phyloP scores from a whole-genome alignment of 2,113 vertebrate species.

The Carassius carassius region DNA sequence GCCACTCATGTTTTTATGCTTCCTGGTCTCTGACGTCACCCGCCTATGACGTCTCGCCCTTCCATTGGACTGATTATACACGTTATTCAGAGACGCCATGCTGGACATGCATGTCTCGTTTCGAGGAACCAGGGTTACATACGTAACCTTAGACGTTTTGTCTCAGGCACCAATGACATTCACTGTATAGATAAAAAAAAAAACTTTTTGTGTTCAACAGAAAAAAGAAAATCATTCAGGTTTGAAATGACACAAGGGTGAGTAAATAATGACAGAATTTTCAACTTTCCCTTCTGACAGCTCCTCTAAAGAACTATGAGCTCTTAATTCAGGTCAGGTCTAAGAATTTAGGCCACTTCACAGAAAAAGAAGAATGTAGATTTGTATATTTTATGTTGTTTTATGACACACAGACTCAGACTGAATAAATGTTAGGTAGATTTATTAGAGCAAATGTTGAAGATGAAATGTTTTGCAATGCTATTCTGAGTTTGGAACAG shows the following conservation, averaged over 20 bases:
- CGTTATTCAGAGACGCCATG: too few species aligned
- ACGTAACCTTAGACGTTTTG: too few species aligned
- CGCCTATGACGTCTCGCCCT: too few species aligned
- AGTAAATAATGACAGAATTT: constrained; percentile 44
- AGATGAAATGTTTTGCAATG: constrained; percentile 28
- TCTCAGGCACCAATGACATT: background rate
- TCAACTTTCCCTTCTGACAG: background rate
- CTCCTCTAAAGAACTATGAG: background rate
- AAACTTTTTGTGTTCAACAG: background rate
- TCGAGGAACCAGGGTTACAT: too few species aligned
- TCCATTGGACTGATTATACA: too few species aligned
- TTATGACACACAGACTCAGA: constrained; percentile 24
- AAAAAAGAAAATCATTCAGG: background rate
- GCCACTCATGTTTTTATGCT: too few species aligned
- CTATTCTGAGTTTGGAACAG: constrained; percentile 16
- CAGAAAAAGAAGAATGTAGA: background rate
- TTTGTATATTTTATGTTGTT: background rate
- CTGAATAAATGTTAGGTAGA: background rate
- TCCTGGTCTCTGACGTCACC: too few species aligned
- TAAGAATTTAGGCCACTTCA: constrained; percentile 62
- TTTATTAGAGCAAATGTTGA: constrained; percentile 23
- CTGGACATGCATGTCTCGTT: too few species aligned
- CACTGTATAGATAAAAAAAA: background rate
- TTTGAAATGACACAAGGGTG: background rate
- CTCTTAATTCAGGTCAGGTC: constrained; percentile 55